phyloP scores from a whole-genome alignment of 2,113 vertebrate genomes.

The Pteruthius melanotis region DNA sequence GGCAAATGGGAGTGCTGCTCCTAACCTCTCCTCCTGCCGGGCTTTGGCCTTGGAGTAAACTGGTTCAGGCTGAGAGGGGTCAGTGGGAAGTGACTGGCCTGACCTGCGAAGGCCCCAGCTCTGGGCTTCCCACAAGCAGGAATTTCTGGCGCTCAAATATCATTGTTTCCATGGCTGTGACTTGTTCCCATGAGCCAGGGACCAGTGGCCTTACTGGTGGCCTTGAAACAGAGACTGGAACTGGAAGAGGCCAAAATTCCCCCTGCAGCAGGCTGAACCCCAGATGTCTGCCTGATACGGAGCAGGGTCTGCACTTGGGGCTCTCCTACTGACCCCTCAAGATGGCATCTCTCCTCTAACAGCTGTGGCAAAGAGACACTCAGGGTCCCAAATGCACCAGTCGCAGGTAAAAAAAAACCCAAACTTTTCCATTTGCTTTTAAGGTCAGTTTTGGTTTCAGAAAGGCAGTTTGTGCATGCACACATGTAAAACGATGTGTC shows the following conservation, averaged over 20 bases:
- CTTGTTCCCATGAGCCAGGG: not conserved
- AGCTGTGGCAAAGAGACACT: not conserved
- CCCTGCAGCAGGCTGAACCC: not conserved
- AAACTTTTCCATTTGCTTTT: not conserved
- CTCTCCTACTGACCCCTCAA: not conserved
- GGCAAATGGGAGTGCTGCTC: not conserved
- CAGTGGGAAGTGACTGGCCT: not conserved
- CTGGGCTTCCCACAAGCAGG: not conserved
- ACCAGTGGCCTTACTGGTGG: not conserved
- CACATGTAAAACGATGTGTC: constrained; percentile 16
- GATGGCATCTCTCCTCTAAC: not conserved
- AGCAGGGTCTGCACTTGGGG: accelerated
- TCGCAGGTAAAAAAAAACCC: not conserved
- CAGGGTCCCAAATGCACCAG: not conserved
- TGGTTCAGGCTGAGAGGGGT: not conserved
- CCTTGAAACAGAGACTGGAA: not conserved
- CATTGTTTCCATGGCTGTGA: not conserved
- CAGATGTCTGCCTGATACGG: accelerated
- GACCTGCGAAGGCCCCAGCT: not conserved
- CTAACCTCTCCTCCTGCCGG: not conserved
- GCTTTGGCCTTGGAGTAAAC: not conserved
- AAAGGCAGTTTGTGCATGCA: not conserved
- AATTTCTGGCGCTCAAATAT: not conserved
- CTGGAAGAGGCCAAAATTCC: not conserved
- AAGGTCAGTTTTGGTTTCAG: not conserved